Evolutionary conservation across 1,140 invertebrate genomes (phyloP).

Genomic region (Calycopis cecrops): DNA sequence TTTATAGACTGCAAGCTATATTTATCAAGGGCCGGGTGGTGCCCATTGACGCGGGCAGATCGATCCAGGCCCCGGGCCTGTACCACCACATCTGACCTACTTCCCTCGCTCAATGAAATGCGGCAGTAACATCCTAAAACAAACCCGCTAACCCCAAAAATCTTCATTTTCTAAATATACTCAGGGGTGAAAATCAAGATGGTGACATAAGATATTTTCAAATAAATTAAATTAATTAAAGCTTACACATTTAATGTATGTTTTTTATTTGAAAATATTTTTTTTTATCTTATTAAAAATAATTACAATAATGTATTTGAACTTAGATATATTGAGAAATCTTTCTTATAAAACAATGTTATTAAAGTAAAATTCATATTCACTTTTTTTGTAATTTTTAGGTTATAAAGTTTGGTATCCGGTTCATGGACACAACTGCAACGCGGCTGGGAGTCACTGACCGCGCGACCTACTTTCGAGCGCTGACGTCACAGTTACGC

Average conservation of each 20-base stretch:
- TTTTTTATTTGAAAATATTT: no score
- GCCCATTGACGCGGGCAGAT: constrained; percentile 54
- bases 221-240: background rate
- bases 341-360: no score
- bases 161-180: no score
- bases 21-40: constrained; percentile 24
- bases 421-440: constrained; percentile 48
- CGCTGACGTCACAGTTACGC: constrained; percentile 64
- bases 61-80: constrained; percentile 47
- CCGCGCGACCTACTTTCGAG: constrained; percentile 58
- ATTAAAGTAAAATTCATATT: no score
- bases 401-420: constrained; percentile 12
- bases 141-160: constrained; percentile 18
- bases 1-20: constrained; percentile 17
- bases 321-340: no score
- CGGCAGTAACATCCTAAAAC: constrained; percentile 14
- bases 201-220: background rate
- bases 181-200: no score
- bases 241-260: no score
- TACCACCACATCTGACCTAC: constrained; percentile 50
- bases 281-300: no score
- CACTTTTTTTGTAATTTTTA: constrained; percentile 7
- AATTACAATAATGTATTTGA: no score
- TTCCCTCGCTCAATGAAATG: constrained; percentile 59
- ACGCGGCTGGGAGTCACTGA: constrained; percentile 45